Evolutionary conservation across 2,797 vertebrate genomes (phyloP).

Genomic region (Peromyscus nudipes): DNA sequence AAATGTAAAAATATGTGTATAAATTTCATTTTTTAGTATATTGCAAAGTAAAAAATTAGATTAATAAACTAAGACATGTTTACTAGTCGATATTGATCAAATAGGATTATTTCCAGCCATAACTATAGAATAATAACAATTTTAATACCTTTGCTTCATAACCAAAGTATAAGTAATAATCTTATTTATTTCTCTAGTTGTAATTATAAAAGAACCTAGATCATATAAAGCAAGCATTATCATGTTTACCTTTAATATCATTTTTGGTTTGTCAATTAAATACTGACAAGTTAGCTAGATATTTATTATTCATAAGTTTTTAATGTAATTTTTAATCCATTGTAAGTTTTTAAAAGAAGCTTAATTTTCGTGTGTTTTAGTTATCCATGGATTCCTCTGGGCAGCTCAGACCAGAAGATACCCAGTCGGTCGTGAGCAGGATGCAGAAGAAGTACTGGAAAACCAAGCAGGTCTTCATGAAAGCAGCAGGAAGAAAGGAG

Average conservation of each 20-base stretch:
- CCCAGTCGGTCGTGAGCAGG: slow-evolving; percentile 91
- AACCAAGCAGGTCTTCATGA: slow-evolving; percentile 93
- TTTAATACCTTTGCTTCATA: slow-evolving; percentile 55
- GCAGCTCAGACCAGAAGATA: slow-evolving; percentile 87
- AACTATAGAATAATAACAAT: slow-evolving; percentile 36
- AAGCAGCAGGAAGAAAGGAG: slow-evolving; percentile 94
- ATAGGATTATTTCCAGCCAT: slow-evolving; percentile 49
- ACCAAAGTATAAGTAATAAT: slow-evolving; percentile 11
- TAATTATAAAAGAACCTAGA: slow-evolving; percentile 59
- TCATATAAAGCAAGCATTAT: slow-evolving; percentile 31
- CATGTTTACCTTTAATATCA: slow-evolving; percentile 8
- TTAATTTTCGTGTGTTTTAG: slow-evolving; percentile 78
- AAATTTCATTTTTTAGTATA: slow-evolving; percentile 59
- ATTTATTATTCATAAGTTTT: slow-evolving; percentile 35
- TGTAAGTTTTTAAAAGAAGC: slow-evolving; percentile 47
- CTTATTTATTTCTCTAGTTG: slow-evolving; percentile 53
- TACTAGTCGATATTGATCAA: neutral
- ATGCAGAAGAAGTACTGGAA: slow-evolving; percentile 95
- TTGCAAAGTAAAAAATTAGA: slow-evolving; percentile 56
- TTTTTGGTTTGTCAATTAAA: slow-evolving; percentile 52
- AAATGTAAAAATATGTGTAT: neutral
- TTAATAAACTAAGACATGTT: slow-evolving; percentile 24
- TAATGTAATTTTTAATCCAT: neutral
- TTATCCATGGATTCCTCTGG: slow-evolving; percentile 89
- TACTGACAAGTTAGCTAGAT: slow-evolving; percentile 1